Percentiles rank a stretch among this genome's conserved stretches.
Conservation (phyloP, 2,797 vertebrate genomes). For the Carcharodon carcharias region DNA sequence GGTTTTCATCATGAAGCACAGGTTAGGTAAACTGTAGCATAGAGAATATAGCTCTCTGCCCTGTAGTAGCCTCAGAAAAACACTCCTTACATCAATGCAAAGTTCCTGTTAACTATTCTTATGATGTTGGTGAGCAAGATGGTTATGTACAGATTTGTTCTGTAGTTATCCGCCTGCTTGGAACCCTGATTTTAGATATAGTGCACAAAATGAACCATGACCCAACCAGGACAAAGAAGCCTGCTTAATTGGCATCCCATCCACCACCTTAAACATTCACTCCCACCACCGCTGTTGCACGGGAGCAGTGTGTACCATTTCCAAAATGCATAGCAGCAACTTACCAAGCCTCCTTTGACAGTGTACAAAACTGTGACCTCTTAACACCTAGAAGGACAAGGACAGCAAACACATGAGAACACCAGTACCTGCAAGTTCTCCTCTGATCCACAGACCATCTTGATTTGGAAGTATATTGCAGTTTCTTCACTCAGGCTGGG, state of each 20-base stretch:
- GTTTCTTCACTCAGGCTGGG: not conserved
- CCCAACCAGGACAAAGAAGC: not conserved
- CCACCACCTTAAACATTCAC: not conserved
- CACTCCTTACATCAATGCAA: not conserved
- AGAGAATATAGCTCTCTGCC: not conserved
- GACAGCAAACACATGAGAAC: not conserved
- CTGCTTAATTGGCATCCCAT: not conserved
- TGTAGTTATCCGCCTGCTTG: not conserved
- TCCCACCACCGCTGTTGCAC: not conserved
- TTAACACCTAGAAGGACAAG: not conserved
- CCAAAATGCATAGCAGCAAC: not conserved
- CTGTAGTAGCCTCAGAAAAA: not conserved
- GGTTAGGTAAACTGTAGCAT: not conserved
- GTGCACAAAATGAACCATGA: not conserved
- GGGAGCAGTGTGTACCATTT: not conserved
- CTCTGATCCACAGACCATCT: too few species aligned
- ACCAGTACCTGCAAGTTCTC: too few species aligned
- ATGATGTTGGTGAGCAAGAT: not conserved
- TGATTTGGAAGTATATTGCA: not conserved
- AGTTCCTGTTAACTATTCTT: not conserved
- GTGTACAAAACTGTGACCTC: not conserved
- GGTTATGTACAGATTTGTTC: not conserved
- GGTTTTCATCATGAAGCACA: not conserved
- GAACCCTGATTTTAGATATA: not conserved
- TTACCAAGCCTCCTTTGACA: not conserved